These are phyloP conservation scores for Aspiorhynchus laticeps DNA, from an alignment of 2,113 vertebrate genomes.

Conservation along the genomic window DNA sequence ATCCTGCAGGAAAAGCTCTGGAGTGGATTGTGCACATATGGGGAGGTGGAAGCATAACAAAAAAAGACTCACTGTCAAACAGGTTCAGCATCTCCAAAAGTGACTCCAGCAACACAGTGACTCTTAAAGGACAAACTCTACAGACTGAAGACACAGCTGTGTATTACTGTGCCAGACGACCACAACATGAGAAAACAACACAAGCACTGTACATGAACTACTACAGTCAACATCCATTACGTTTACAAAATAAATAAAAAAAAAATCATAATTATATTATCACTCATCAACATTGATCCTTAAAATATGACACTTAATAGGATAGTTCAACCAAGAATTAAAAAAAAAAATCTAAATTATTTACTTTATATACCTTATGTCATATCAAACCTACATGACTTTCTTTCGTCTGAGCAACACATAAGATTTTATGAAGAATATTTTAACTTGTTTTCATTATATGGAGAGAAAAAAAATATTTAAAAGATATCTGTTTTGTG, in stretches of 20 bases:
- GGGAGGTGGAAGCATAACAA: neutral
- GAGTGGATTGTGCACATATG: constrained; percentile 50
- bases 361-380: too few species aligned
- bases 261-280: too few species aligned
- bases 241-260: too few species aligned
- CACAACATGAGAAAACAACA: constrained; percentile 2
- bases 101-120: neutral
- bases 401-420: too few species aligned
- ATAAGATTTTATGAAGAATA: neutral
- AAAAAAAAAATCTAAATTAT: too few species aligned
- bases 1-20: constrained; percentile 28
- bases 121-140: neutral
- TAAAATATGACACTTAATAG: too few species aligned
- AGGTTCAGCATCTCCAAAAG: too few species aligned
- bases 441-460: neutral
- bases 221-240: neutral
- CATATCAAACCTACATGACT: too few species aligned
- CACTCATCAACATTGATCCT: neutral
- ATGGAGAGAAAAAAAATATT: too few species aligned
- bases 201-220: neutral
- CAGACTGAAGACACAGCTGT: constrained; percentile 39
- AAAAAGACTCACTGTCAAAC: constrained; percentile 15
- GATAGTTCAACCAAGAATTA: too few species aligned
- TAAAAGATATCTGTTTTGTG: too few species aligned
- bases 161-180: constrained; percentile 32